Evolutionary conservation across 92 coral and sea anemone species (phyloP), one percentile per base, ranked within the genome.

Genomic region (Phymanthus crucifer): DNA sequence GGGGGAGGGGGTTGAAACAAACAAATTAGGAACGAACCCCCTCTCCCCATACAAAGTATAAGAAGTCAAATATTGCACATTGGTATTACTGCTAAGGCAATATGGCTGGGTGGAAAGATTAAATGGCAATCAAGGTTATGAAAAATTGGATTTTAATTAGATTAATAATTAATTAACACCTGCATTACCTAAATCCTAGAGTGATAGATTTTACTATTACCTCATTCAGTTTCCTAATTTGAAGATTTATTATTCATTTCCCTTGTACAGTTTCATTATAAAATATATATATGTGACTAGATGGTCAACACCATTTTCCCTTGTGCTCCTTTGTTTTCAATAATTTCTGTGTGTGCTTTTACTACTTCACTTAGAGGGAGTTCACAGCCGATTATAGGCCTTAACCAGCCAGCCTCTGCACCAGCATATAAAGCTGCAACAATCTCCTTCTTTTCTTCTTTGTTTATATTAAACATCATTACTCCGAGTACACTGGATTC

Each of bases 401-500:
- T 90, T 37, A 95, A 47, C 88, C 89, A 90, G 7, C 99, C 95
- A 35, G 87, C 93, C 65, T 85, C 80, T 14, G 90, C 87, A 72
- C 93, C 93, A 32, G 91, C 90, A 32, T 80, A 71, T 40, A 95
- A 61, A 47, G 89, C 97, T 54, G 88, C 73, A n/a, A 73, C 32
- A 14, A 89, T 88, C 58, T 93, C 99, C 34, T 89, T 86, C 10
- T 45, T 35, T 66, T 95, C 99, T 34, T 31, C 73, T 94, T 93
- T 72, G 48, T 10, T 43, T 2, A 43, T 43, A 43, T 43, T 43
- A 14, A 43, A 10, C 48, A 91, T 52, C 81, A 73, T 35, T 9
- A 95, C 99, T 68, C 99, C 99, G 26, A 95, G 48, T 38, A 95
- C 73, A 66, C 96, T 90, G n/a, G 92, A 90, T 66, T 95, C 99